phyloP scores from a whole-genome alignment of 2,797 vertebrate species.

The Sphenopsis melanotis region DNA sequence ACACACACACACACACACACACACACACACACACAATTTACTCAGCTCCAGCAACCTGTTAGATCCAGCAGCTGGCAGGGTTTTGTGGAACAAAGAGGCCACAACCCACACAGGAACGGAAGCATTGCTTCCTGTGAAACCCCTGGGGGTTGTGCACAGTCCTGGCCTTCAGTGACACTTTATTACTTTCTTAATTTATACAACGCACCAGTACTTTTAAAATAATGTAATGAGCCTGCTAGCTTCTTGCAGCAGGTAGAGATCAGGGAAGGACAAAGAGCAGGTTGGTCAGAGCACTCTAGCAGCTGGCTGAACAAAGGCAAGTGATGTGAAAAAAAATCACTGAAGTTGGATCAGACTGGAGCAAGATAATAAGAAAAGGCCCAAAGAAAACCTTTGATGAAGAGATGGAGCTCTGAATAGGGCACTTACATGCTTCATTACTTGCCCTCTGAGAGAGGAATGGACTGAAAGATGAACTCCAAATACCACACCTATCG shows the following conservation, averaged over 20 bases:
- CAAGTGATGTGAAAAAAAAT: background rate
- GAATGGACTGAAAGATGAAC: background rate
- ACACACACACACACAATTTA: background rate
- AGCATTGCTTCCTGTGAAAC: background rate
- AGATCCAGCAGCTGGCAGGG: background rate
- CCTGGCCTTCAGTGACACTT: background rate
- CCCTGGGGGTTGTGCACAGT: background rate
- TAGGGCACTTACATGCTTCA: background rate
- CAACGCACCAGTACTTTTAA: background rate
- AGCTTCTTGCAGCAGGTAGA: background rate
- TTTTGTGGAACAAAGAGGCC: background rate
- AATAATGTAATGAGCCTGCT: background rate
- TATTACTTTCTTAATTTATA: conserved; percentile 18
- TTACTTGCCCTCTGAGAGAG: background rate
- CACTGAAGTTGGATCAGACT: background rate
- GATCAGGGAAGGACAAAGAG: conserved; percentile 2
- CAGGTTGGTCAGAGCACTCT: background rate
- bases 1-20: too few species aligned
- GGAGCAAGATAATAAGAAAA: background rate
- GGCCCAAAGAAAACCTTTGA: background rate
- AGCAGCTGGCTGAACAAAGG: conserved; percentile 21
- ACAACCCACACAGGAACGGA: background rate
- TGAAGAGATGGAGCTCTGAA: background rate
- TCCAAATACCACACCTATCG: background rate
- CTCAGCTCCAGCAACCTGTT: background rate